A percentile compares a stretch with the other conserved stretches of the same genome.
Conservation (phyloP, 2,888 invertebrate genomes). For the Drosophila melanosoma region DNA sequence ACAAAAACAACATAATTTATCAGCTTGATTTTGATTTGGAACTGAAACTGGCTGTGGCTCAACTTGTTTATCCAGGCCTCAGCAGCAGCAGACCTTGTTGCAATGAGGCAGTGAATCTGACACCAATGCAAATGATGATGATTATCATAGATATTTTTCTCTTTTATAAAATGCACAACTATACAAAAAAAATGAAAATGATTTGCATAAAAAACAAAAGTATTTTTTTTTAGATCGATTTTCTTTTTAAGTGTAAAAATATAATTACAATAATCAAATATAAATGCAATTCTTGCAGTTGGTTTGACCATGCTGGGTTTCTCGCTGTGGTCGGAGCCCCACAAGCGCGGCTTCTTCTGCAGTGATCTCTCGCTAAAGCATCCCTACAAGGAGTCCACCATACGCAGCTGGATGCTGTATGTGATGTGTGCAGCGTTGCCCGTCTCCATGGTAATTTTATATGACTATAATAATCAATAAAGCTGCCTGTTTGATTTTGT, state of each 20-base stretch:
- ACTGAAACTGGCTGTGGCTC: constrained; percentile 35
- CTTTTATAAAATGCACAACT: not conserved
- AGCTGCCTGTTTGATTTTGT: not conserved
- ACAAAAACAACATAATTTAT: constrained; percentile 20
- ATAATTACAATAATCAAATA: not conserved
- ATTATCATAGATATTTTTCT: not conserved
- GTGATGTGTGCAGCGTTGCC: constrained; percentile 91
- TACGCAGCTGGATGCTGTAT: constrained; percentile 92
- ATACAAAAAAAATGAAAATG: not conserved
- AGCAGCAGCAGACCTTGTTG: constrained; percentile 69
- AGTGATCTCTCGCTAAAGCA: constrained; percentile 96
- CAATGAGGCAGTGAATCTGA: constrained; percentile 57
- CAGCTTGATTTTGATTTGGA: constrained; percentile 34
- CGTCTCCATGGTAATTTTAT: constrained; percentile 88
- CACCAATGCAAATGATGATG: constrained; percentile 37
- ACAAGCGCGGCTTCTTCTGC: constrained; percentile 96
- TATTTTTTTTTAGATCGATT: too few species aligned
- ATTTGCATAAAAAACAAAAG: too few species aligned
- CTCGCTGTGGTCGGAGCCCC: constrained; percentile 90
- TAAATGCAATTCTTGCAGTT: constrained; percentile 86
- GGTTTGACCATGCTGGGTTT: constrained; percentile 90
- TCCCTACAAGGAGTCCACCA: constrained; percentile 93
- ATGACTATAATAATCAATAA: not conserved
- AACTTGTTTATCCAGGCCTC: constrained; percentile 64
- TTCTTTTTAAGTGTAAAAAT: too few species aligned